Evolutionary conservation across 2,797 vertebrate species (phyloP), one percentile per base, ranked within the genome.

Genomic region (Coregonus sp.): DNA sequence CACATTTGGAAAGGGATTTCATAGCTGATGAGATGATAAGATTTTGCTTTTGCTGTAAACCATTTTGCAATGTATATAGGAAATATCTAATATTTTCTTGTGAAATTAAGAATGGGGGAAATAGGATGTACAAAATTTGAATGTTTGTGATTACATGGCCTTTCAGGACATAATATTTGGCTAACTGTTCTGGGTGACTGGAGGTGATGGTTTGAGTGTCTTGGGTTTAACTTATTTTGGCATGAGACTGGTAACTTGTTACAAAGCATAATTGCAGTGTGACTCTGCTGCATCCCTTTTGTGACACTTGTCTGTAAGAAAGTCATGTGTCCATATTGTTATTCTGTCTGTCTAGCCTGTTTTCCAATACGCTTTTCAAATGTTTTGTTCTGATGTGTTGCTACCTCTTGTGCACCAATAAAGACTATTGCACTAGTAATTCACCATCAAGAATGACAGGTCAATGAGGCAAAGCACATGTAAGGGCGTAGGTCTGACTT

Each of bases 331-430:
- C 6, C 47, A 63, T 68, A 72, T 20, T 73, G 61, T 20, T 71
- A 78, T 79, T 73, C 4, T 78, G 69, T 14, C 47, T 65, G 73
- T 78, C 74, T 50, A 29, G 25, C 75, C 14, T 35, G 15, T 83
- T 86, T 84, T 63, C 18, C 18, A 40, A 25, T 20, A 47, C 18
- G n/a, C 25, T 85, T 81, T 75, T 69, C 74, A 59, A 77, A 78
- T 81, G 81, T 87, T 77, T 83, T 40, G 61, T 78, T 82, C 74
- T 87, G 78, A 40, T 87, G 82, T 85, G 83, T 81, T 85, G 66
- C 76, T 79, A 79, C 75, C 68, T 84, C 66, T 15, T 80, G 75
- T 86, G 75, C 75, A 83, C 56, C 25, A 93, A 92, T 93, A 92
- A 93, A 93, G 73, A 77, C 33, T 70, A 35, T 70, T 86, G 80